Evolutionary conservation across 2,113 vertebrate genomes (phyloP), one percentile per base, ranked within the genome.

Genomic region (Labeo rohita): DNA sequence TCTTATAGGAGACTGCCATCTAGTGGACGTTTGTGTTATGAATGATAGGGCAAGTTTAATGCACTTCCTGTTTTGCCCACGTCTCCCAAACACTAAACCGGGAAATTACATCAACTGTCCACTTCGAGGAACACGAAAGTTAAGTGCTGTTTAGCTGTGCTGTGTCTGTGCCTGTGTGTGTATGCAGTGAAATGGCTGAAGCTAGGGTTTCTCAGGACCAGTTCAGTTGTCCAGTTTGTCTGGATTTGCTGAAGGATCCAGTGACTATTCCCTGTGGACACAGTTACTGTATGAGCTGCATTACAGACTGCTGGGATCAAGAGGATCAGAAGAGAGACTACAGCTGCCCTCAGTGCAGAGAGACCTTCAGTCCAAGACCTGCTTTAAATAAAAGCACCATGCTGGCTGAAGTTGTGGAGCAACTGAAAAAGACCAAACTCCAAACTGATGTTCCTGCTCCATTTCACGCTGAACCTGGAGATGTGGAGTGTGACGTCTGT

Each of bases 331-430:
- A 10, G 13, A 34, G 16, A 10, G 28, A 6, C 75, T 66, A 36
- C 65, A 78, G 50, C 75, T 78, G 75, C 49, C 75, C 75, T 78
- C 15, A 78, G 3, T 78, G 75, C 16, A 52, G 13, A 78, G 28
- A 56, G 28, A 56, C 75, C 50, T 39, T 78, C 52, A 56, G 49
- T 36, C 49, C 13, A 16, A 36, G 65, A 36, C 65, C 65, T 3
- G 12, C 0, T 34, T 34, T 66, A 66, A 11, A 13, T 15, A 66
- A 66, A 50, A 54, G 16, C n/a, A 76, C 73, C 6, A 7, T 72
- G 13, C 68, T 43, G 36, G 72, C 43, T n/a, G 72, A 43, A 74
- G 39, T 74, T 18, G 72, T 74, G 72, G 70, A 45, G 39, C 18
- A 73, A 45, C 9, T 73, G 70, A 73, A 75, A 11, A 23, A 23